Percentiles rank a stretch among this genome's conserved stretches.
Conservation (phyloP, 23 tunicate species). For the Ascidia mentula region DNA sequence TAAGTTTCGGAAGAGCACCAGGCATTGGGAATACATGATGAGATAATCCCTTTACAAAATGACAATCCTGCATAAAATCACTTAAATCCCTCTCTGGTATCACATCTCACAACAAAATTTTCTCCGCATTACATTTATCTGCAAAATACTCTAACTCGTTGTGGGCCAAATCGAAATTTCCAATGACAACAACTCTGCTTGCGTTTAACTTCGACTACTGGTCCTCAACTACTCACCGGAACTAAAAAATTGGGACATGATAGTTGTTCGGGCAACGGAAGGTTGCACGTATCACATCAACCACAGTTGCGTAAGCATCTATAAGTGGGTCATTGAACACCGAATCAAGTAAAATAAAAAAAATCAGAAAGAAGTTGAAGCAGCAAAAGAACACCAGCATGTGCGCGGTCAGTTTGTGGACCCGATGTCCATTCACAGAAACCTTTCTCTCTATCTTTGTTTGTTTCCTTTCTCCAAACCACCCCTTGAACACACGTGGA, state of each 20-base stretch:
- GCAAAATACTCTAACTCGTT: too few species aligned
- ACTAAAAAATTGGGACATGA: neutral
- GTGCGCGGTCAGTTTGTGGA: neutral
- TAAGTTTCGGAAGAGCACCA: too few species aligned
- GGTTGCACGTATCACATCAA: neutral
- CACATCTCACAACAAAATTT: too few species aligned
- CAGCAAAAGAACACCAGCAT: conserved; percentile 2
- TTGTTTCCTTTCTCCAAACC: conserved; percentile 7
- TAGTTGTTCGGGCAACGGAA: neutral
- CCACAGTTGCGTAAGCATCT: neutral
- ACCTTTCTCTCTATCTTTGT: neutral
- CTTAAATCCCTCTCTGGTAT: too few species aligned
- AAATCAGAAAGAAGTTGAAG: neutral
- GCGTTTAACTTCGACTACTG: neutral
- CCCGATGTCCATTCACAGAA: neutral
- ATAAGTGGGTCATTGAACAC: conserved; percentile 6
- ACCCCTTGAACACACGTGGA: neutral
- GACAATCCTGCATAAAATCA: too few species aligned
- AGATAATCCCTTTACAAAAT: too few species aligned
- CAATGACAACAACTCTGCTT: too few species aligned
- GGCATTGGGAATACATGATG: too few species aligned
- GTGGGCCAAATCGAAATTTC: too few species aligned
- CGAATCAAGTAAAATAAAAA: neutral
- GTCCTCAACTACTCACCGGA: neutral
- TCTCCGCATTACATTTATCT: too few species aligned